Base-by-base conservation (phyloP, 2,113 vertebrate species). In the Eretmochelys imbricata region DNA sequence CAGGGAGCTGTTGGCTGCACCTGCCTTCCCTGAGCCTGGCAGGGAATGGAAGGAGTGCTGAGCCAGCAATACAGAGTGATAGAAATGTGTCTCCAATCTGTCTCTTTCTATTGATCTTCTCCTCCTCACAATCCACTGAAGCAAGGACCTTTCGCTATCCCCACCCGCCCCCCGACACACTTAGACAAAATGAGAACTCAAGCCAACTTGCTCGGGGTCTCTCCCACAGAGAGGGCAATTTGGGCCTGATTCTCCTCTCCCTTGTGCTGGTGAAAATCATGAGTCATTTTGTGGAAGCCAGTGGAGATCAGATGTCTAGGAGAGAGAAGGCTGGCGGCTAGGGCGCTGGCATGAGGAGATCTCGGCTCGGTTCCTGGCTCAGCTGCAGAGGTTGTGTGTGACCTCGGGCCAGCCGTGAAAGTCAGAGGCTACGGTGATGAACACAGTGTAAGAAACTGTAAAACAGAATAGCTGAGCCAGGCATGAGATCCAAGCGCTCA, bases 101-200 rank as follows among this genome's bases (percentile, higher is more conserved):
- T 93, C 95, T 97, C 89, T 53, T 84, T 54, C 82, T 96, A 97
- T 97, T 96, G 97, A 98, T 97, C 96, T 93, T 97, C 96, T 93
- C 88, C 51, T 76, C 51, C 82, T 84, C 65, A 49, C 75, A 88
- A 72, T 88, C 75, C 35, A 50, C 86, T 69, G 86, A 88, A 79
- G 72, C 75, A 25, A 80, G 55, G 86, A 35, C 79, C 72, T 92
- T 88, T 87, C 31, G 29, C 16, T 14, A 31, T 20, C 35, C 65
- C 53, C 53, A 4, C 57, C 57, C 27, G 7, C n/a, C 31, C 48
- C 19, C 78, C 27, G 7, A 46, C 53, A 50, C 72, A 42, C 38
- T 75, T 42, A 55, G 48, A 42, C 38, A 14, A 72, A 88, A 84
- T 80, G 91, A 88, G 79, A 79, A 54, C 49, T 49, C 75, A 80